Evolutionary conservation across 2,888 invertebrate genomes (phyloP), one percentile per base, ranked within the genome.

Genomic region (Vandiemenella viatica): DNA sequence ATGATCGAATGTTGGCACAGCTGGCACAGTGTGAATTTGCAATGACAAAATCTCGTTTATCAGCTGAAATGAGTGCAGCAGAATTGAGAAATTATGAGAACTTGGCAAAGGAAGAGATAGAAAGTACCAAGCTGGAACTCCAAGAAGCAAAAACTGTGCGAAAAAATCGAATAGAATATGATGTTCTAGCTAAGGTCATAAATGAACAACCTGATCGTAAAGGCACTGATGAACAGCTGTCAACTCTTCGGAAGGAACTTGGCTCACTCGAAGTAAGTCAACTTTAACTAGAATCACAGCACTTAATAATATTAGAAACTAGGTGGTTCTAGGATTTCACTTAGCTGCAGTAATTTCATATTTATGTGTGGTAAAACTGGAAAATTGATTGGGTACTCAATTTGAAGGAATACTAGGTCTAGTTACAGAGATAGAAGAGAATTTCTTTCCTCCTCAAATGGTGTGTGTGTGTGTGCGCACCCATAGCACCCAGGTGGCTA

Each of bases 91-190:
- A 87, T 61, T 95, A 93, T 61, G 82, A 83, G 61, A 67, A 76
- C 46, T 68, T 91, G 15, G 89, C 90, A 0, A 84, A 86, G 62
- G 70, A 73, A 13, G 82, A 86, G 55, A 91, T 95, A 57, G 80
- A 83, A 53, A 77, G 77, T 50, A 87, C 86, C 50, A 91, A 93
- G 67, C 68, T 72, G 6, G 87, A 88, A 58, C 67, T 92, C 6
- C 76, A 80, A 40, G 75, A 84, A 60, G 91, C 91, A 0, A 89
- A 89, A 63, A 80, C 83, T 56, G 81, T 91, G 20, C 76, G 93
- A 13, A 88, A 89, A 62, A 90, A 95, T 64, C 76, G 88, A 59
- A 83, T 86, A 69, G 92, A 93, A 64, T 95, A 95, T 68, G 92
- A 95, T 70, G 81, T 91, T 10, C 62, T 95, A 37, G 93, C 93